Conservation (phyloP, 2,797 vertebrate genomes). For the Anabas testudineus region DNA sequence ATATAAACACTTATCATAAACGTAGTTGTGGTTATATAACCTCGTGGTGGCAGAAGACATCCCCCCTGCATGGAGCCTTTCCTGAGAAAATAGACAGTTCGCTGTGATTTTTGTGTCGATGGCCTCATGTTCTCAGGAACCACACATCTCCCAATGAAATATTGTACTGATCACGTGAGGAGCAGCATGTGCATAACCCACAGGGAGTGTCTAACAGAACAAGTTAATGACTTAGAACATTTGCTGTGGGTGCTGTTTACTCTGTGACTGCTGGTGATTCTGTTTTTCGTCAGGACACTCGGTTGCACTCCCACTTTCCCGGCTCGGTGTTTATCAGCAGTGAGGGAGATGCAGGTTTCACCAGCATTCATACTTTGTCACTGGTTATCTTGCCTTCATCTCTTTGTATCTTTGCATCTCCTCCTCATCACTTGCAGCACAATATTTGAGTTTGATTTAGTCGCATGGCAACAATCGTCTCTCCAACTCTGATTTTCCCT, state of each 20-base stretch:
- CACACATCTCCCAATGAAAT: slow-evolving; percentile 8
- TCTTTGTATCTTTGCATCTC: background rate
- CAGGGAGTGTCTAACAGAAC: slow-evolving; percentile 22
- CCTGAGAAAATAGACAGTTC: background rate
- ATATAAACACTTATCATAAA: slow-evolving; percentile 55
- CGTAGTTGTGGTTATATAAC: slow-evolving; percentile 49
- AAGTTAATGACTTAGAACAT: slow-evolving; percentile 44
- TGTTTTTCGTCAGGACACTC: slow-evolving; percentile 19
- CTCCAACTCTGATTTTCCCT: slow-evolving; percentile 7
- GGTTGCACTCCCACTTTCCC: slow-evolving; percentile 3
- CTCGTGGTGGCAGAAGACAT: slow-evolving; percentile 39
- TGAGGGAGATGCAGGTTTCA: background rate
- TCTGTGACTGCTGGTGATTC: slow-evolving; percentile 31
- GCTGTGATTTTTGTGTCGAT: slow-evolving; percentile 9
- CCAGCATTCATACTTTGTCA: background rate
- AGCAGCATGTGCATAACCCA: slow-evolving; percentile 18
- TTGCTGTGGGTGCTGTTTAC: slow-evolving; percentile 18
- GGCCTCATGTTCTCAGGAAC: slow-evolving; percentile 29
- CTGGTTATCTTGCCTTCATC: background rate
- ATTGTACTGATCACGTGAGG: slow-evolving; percentile 28
- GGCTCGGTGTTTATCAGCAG: background rate
- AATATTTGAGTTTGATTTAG: slow-evolving; percentile 7
- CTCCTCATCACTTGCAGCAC: background rate
- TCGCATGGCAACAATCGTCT: slow-evolving; percentile 44
- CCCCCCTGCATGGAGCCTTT: slow-evolving; percentile 21